Conservation (phyloP, 2,113 vertebrate genomes). For the Notiomystis cincta region DNA sequence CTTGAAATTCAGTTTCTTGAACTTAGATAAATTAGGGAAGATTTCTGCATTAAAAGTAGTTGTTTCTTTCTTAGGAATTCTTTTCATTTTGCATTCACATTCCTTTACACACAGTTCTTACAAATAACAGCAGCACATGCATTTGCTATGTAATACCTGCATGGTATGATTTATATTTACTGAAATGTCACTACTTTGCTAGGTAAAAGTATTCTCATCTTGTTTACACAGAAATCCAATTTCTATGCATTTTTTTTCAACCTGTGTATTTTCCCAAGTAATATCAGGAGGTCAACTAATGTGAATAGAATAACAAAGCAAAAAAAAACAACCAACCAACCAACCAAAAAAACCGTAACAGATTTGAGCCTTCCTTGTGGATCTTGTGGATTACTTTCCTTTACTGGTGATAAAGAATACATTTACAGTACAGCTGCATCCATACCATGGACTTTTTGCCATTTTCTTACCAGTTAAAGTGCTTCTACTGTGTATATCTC, state of each 20-base stretch:
- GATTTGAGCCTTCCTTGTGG: not conserved
- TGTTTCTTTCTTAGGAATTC: not conserved
- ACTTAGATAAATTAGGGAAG: not conserved
- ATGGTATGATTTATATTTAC: not conserved
- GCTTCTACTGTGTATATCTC: accelerated
- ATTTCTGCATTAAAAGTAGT: not conserved
- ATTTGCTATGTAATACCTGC: not conserved
- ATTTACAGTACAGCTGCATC: not conserved
- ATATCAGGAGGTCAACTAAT: not conserved
- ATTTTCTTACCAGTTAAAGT: not conserved
- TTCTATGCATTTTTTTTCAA: not conserved
- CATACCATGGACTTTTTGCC: not conserved
- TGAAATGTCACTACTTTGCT: not conserved
- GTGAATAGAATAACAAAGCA: not conserved
- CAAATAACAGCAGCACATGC: not conserved
- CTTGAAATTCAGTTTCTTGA: not conserved
- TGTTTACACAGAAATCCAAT: not conserved
- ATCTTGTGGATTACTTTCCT: not conserved
- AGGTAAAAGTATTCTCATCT: not conserved
- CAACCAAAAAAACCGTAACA: not conserved
- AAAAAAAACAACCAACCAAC: not conserved
- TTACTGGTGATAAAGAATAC: not conserved
- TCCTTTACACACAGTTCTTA: not conserved
- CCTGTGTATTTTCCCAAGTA: not conserved
- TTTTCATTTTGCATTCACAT: not conserved